phyloP scores from a whole-genome alignment of 2,797 vertebrate species.

The Hephaestus fuliginosus region DNA sequence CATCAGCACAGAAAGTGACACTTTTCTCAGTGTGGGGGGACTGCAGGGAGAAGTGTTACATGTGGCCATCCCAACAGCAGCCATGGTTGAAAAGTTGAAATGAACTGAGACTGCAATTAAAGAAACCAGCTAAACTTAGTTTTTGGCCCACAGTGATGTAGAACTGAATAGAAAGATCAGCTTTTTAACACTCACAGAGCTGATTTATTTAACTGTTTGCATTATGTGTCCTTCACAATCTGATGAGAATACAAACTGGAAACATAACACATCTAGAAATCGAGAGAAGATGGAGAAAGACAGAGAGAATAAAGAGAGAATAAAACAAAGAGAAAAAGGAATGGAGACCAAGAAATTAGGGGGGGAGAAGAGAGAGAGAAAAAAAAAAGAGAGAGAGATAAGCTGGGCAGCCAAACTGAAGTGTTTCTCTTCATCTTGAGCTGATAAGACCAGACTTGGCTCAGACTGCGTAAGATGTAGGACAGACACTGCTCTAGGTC shows the following conservation, averaged over 20 bases:
- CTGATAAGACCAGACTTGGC: conserved; percentile 50
- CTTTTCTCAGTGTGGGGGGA: background rate
- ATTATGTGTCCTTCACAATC: conserved; percentile 17
- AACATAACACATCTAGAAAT: background rate
- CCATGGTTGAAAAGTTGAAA: background rate
- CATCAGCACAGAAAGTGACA: conserved; percentile 18
- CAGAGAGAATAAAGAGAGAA: background rate
- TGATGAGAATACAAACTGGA: background rate
- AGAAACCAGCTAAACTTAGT: background rate
- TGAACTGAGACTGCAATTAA: conserved; percentile 3
- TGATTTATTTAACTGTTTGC: background rate
- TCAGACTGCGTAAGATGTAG: conserved; percentile 37
- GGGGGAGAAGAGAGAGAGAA: too few relatives aligned
- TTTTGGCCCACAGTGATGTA: background rate
- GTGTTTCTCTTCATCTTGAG: conserved; percentile 43
- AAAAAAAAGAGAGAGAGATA: background rate
- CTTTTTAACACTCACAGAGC: background rate
- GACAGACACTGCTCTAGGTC: conserved; percentile 50
- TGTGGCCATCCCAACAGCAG: background rate
- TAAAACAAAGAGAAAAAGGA: too few relatives aligned
- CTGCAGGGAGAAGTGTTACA: background rate
- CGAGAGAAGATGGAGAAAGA: background rate
- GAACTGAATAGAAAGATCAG: background rate
- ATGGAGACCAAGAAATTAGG: background rate
- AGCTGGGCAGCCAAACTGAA: background rate